Percentiles rank a stretch among this genome's conserved stretches.
phyloP scores from a whole-genome alignment of 2,888 invertebrate genomes.

The Papilio elwesi region DNA sequence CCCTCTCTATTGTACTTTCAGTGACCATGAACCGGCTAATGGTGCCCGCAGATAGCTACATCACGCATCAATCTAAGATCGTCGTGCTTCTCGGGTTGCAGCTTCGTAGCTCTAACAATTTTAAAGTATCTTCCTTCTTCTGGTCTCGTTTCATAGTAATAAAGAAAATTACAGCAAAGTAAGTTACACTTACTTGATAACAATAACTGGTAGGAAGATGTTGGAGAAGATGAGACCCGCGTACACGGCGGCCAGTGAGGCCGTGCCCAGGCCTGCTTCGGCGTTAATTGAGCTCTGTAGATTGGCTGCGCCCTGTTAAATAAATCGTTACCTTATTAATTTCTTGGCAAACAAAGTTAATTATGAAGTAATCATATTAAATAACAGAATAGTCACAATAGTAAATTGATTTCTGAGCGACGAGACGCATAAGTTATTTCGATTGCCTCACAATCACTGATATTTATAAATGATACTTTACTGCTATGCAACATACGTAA shows the following conservation, averaged over 20 bases:
- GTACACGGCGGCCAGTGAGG: constrained; percentile 79
- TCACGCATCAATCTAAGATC: too few species aligned
- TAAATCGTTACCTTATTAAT: neutral
- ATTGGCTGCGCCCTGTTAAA: constrained; percentile 77
- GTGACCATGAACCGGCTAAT: too few species aligned
- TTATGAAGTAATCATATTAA: neutral
- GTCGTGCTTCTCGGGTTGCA: too few species aligned
- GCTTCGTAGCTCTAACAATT: too few species aligned
- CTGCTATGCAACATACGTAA: too few species aligned
- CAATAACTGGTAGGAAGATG: constrained; percentile 75
- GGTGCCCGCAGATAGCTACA: too few species aligned
- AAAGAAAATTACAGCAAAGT: neutral
- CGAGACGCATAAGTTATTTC: neutral
- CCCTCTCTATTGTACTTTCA: too few species aligned
- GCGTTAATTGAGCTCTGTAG: constrained; percentile 82
- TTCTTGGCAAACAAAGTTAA: neutral
- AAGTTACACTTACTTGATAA: constrained; percentile 77
- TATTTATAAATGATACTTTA: too few species aligned
- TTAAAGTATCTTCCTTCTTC: too few species aligned
- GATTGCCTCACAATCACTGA: neutral
- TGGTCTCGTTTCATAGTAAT: too few species aligned
- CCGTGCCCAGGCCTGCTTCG: constrained; percentile 78
- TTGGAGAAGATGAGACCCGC: constrained; percentile 80
- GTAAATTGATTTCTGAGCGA: neutral
- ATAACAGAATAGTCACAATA: too few species aligned